Evolutionary conservation across 2,888 invertebrate genomes (phyloP), one percentile per base, ranked within the genome.

Genomic region (Mimas tiliae): DNA sequence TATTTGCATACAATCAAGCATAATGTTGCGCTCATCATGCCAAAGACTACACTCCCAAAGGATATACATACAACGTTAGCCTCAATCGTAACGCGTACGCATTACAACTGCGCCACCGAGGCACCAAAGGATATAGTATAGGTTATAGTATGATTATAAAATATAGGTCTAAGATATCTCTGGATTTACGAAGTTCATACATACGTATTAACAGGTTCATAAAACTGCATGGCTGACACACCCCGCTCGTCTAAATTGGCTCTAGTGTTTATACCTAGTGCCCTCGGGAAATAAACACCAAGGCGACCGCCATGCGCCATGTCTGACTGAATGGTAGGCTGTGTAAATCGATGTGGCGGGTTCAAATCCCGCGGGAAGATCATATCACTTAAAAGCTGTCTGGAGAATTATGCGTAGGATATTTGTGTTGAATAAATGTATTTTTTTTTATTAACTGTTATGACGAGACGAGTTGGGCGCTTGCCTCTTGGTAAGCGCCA

Each of bases 261-360:
- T 65, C 19, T 74, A 70, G 69, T 68, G 66, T 74, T 73, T 70
- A 74, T 65, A n/a, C n/a, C n/a, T n/a, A 45, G 62, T 45, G 11
- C 74, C 70, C 73, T 19, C 14, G 74, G 74, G 73, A 74, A 74
- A 74, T 74, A 69, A 66, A 50, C 51, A 47, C 52, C 63, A 34
- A 19, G 63, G 16, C 45, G 34, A 45, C 38, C 52, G 51, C 47
- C 62, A 45, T 66, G 52, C 52, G 51, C 47, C 62, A 45, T 66
- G 52, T 66, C 48, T 47, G 19, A 63, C 50, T 51, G 16, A 63
- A 21, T 16, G 33, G 27, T 45, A 63, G 52, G 47, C 62, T 63
- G 62, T 65, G 62, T 53, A 66, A 27, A 53, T 53, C 47, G 52
- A 66, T 63, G 63, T 27, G 47, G 38, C 34, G 34, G 45, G 14